Conservation (phyloP, 1,140 invertebrate species). For the Drosophila yakuba region DNA sequence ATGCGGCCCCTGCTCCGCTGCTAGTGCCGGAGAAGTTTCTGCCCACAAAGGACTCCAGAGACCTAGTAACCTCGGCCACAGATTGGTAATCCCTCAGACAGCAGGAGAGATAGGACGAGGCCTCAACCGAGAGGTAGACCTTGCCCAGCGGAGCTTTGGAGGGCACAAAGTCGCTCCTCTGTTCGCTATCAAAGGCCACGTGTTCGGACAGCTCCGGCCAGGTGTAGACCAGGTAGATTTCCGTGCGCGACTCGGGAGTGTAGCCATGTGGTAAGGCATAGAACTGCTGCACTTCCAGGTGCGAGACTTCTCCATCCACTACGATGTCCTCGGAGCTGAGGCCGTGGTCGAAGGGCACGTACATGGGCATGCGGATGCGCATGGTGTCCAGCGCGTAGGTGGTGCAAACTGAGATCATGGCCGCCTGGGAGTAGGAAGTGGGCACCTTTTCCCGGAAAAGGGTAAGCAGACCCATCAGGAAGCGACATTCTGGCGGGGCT, state of each 20-base stretch:
- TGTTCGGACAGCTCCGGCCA: slow-evolving; percentile 95
- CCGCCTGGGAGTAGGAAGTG: slow-evolving; percentile 87
- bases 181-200: slow-evolving; percentile 94
- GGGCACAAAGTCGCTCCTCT: slow-evolving; percentile 95
- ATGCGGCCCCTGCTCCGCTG: slow-evolving; percentile 39
- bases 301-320: slow-evolving; percentile 47
- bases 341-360: slow-evolving; percentile 68
- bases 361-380: slow-evolving; percentile 85
- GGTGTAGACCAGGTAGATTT: slow-evolving; percentile 92
- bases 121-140: slow-evolving; percentile 87
- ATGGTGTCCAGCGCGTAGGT: slow-evolving; percentile 93
- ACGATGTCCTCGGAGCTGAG: slow-evolving; percentile 59
- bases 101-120: slow-evolving; percentile 89
- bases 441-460: slow-evolving; percentile 93
- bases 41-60: slow-evolving; percentile 87
- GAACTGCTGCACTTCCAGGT: slow-evolving; percentile 55
- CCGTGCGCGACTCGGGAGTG: slow-evolving; percentile 91
- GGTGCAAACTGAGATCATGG: slow-evolving; percentile 90
- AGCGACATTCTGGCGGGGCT: slow-evolving; percentile 92
- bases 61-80: slow-evolving; percentile 85
- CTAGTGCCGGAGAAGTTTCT: slow-evolving; percentile 84
- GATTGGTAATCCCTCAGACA: slow-evolving; percentile 87
- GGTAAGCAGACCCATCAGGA: slow-evolving; percentile 91
- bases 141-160: slow-evolving; percentile 93
- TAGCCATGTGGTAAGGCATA: slow-evolving; percentile 94